These are phyloP conservation scores for Microctenopoma steveboyesi DNA, from an alignment of 2,797 vertebrate species.

Conservation along the genomic window DNA sequence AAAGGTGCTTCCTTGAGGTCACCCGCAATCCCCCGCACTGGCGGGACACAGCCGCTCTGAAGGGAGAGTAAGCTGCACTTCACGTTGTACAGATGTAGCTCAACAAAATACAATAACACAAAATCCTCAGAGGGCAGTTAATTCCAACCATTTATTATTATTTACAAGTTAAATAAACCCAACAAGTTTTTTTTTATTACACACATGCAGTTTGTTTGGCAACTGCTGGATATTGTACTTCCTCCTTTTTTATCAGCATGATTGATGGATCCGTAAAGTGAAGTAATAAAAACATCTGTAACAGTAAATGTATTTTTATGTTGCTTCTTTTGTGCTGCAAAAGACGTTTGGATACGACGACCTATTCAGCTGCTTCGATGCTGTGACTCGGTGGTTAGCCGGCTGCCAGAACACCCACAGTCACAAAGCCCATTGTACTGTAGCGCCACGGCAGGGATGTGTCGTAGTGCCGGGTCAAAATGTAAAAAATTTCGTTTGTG, in stretches of 20 bases:
- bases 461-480: neutral
- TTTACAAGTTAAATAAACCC: neutral
- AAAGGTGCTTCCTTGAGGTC: too few species aligned
- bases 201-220: neutral
- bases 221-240: neutral
- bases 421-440: neutral
- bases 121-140: neutral
- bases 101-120: too few species aligned
- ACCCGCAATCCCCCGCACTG: too few species aligned
- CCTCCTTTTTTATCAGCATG: constrained; percentile 10
- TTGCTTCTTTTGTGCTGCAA: neutral
- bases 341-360: neutral
- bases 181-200: neutral
- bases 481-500: neutral
- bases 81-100: too few species aligned
- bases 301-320: constrained; percentile 11
- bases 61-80: too few species aligned
- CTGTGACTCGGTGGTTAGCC: too few species aligned
- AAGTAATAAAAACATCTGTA: constrained; percentile 5
- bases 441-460: neutral
- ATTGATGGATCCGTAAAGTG: constrained; percentile 12
- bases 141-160: neutral
- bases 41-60: too few species aligned
- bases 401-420: neutral
- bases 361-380: neutral